A percentile compares a stretch with the other conserved stretches of the same genome.
These are phyloP conservation scores for Pristionchus exspectatus DNA, from an alignment of 2,888 invertebrate species.

Conservation along the genomic window DNA sequence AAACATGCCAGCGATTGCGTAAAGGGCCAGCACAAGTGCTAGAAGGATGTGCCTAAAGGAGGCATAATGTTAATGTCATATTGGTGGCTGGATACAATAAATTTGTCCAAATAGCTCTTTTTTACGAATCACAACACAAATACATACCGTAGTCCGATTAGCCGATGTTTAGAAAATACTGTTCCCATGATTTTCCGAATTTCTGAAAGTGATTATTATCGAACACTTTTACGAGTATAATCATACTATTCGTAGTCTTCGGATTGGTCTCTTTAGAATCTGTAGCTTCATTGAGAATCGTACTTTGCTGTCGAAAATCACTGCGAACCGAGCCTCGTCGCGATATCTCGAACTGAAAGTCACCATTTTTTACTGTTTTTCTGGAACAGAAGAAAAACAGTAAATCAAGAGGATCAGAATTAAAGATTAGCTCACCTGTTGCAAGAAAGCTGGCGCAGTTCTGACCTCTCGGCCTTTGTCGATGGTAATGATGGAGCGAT, in stretches of 20 bases:
- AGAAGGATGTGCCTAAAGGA: neutral
- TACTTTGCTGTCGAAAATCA: no score
- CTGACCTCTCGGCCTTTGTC: neutral
- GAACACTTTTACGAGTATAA: no score
- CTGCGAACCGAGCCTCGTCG: neutral
- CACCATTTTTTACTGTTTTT: no score
- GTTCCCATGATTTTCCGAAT: neutral
- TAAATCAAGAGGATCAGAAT: no score
- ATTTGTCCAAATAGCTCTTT: no score
- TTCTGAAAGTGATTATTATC: neutral
- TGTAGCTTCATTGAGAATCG: neutral
- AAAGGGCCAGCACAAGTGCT: neutral
- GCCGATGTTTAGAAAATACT: neutral
- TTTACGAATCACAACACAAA: no score
- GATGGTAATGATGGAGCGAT: neutral
- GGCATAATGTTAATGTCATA: no score
- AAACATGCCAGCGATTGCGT: conserved; percentile 24
- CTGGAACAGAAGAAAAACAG: no score
- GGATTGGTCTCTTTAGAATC: neutral
- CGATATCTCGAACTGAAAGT: neutral
- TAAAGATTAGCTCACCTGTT: no score
- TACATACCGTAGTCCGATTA: neutral
- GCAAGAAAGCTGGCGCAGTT: neutral
- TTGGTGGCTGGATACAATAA: no score
- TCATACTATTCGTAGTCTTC: no score